A percentile compares a stretch with the other conserved stretches of the same genome.
Conservation (phyloP, 1,140 invertebrate species). For the Anastatus disparis region DNA sequence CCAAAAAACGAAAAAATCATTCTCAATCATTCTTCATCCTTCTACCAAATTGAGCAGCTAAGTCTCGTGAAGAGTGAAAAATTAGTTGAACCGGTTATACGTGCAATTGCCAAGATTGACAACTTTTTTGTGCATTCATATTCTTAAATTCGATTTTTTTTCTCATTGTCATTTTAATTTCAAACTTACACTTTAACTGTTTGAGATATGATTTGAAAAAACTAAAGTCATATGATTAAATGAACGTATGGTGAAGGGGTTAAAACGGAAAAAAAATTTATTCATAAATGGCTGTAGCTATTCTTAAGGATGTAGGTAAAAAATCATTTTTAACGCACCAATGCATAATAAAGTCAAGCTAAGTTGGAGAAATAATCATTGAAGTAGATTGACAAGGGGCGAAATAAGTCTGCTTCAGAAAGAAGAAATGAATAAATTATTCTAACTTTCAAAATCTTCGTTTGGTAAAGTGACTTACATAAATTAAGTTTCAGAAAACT, state of each 20-base stretch:
- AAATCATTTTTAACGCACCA: not conserved
- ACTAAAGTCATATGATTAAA: constrained; percentile 6
- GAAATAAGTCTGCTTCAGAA: too few relatives aligned
- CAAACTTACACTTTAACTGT: not conserved
- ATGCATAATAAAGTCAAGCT: not conserved
- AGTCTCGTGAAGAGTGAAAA: not conserved
- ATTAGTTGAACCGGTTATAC: not conserved
- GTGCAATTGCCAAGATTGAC: not conserved
- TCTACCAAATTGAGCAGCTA: not conserved
- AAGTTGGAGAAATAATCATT: not conserved
- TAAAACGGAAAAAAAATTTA: not conserved
- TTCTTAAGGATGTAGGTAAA: constrained; percentile 6
- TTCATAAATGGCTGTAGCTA: not conserved
- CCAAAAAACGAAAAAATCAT: not conserved
- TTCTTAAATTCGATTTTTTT: constrained; percentile 6
- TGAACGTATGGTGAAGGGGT: not conserved
- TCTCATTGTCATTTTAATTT: constrained; percentile 19
- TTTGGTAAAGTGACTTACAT: too few relatives aligned
- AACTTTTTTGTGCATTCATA: too few relatives aligned
- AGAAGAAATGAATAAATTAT: too few relatives aligned
- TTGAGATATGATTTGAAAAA: not conserved
- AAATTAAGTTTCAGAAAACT: too few relatives aligned
- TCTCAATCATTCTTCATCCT: not conserved
- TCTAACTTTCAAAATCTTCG: too few relatives aligned
- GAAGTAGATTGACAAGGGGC: too few relatives aligned